Conservation (phyloP, 2,113 vertebrate genomes). For the Columba livia region DNA sequence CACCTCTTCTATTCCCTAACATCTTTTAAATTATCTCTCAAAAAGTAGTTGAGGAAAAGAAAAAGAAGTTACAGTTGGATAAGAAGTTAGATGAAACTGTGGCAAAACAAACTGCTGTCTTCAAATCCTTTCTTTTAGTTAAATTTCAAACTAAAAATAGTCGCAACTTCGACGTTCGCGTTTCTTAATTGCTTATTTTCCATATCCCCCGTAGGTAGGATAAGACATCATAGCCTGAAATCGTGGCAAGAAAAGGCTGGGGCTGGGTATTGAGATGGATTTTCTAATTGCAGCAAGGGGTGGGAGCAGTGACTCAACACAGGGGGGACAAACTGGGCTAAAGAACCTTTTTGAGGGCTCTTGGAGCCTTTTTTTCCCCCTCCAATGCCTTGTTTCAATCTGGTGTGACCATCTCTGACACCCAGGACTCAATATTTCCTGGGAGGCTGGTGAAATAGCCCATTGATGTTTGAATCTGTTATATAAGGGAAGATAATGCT, state of each 20-base stretch:
- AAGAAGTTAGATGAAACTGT: not conserved
- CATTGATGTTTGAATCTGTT: not conserved
- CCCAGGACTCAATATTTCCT: fast-evolving
- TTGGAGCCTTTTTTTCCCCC: not conserved
- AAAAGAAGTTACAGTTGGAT: not conserved
- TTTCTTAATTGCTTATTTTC: not conserved
- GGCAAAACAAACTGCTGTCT: not conserved
- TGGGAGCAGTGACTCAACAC: fast-evolving
- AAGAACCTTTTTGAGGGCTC: not conserved
- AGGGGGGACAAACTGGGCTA: not conserved
- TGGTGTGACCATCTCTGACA: not conserved
- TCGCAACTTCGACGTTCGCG: fast-evolving
- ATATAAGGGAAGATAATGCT: not conserved
- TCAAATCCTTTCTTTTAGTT: not conserved
- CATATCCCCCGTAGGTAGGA: not conserved
- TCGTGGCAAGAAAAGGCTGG: not conserved
- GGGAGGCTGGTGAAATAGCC: not conserved
- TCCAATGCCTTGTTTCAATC: not conserved
- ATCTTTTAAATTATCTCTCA: not conserved
- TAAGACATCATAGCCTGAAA: not conserved
- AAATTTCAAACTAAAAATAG: not conserved
- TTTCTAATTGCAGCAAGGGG: fast-evolving
- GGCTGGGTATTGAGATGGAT: fast-evolving
- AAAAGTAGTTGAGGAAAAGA: not conserved
- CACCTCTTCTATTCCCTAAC: not conserved